Percentiles rank a stretch among this genome's conserved stretches.
Evolutionary conservation across 1,140 invertebrate species (phyloP).

Genomic region (Cyrtorhinus lividipennis): DNA sequence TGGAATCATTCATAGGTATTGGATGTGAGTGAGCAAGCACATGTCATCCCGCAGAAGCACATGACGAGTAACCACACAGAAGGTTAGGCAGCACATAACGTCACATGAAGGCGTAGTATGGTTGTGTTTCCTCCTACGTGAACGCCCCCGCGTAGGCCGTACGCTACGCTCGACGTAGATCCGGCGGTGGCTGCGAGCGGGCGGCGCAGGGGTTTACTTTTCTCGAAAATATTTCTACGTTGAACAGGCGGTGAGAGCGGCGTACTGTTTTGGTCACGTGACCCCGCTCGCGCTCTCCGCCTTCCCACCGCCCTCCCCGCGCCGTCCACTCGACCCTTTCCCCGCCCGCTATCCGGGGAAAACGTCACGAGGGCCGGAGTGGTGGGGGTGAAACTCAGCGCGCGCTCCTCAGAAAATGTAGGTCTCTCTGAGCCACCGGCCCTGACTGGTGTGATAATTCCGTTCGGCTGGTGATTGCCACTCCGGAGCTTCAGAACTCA

Average conservation of each 20-base stretch:
- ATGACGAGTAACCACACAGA: too few species aligned
- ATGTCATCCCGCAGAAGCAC: too few species aligned
- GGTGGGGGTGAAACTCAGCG: conserved; percentile 19
- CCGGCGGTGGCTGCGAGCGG: too few species aligned
- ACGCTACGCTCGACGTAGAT: too few species aligned
- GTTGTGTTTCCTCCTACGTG: too few species aligned
- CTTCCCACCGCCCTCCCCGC: not conserved
- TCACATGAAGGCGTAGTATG: too few species aligned
- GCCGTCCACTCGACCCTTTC: not conserved
- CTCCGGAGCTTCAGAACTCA: not conserved
- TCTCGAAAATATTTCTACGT: conserved; percentile 3
- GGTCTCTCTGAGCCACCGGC: conserved; percentile 18
- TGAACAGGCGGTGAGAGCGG: conserved; percentile 18
- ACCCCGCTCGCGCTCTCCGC: not conserved
- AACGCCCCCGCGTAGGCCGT: too few species aligned
- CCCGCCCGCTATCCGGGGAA: not conserved
- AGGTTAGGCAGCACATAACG: too few species aligned
- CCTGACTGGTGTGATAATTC: conserved; percentile 5
- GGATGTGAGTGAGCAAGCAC: too few species aligned
- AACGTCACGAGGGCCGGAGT: not conserved
- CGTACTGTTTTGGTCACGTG: conserved; percentile 26
- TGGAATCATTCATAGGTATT: too few species aligned
- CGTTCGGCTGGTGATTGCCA: not conserved
- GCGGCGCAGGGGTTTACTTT: too few species aligned
- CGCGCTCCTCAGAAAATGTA: conserved; percentile 21